Base-by-base conservation (phyloP, 2,797 vertebrate genomes). In the Danionella dracula region DNA sequence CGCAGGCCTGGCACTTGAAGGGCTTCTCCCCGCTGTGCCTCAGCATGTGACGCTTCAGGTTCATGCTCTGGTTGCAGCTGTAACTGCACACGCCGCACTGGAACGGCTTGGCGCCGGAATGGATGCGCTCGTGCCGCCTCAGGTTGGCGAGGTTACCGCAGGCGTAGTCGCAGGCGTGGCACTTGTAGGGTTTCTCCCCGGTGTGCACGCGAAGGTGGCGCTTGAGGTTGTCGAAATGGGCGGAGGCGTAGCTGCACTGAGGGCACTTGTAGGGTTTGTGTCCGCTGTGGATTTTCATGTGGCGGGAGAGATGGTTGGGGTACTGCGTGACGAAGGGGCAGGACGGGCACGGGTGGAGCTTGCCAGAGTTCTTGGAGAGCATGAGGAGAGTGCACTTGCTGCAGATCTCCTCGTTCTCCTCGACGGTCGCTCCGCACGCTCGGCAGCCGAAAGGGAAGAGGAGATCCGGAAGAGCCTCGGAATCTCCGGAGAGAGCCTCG, bases 41-140 rank as follows among this genome's bases (percentile, higher is more conserved):
- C 81, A 97, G 86, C 94, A 97, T 96, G 83, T 98, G 96, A 12
- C 95, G 85, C 84, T 98, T 99, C 71, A 98, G 90, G 89, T 98
- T 98, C 95, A 97, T 96, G 83, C 95, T 98, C 91, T 98, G 96
- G 85, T 98, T 98, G 86, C 95, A 98, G 73, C 91, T 93, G 87
- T 97, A 97, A 82, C 87, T 90, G 82, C 96, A 99, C 40, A 95
- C 88, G 64, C 83, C 86, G 78, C 96, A 98, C 83, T 91, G 90
- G 81, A 96, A 98, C n/a, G 95, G 95, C 82, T 98, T 98, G 85
- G 94, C 90, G 1, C 96, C 96, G 0, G 94, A 94, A 86, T 98
- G 96, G 86, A 97, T 94, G 73, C 94, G 94, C 80, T 94, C 92
- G 0, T 98, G 96, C n/a, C 94, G 89, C 73, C 94, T 94, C 74